A percentile compares a stretch with the other conserved stretches of the same genome.
These are phyloP conservation scores for Brachionus rubens DNA, from an alignment of 1,140 invertebrate species.

Conservation along the genomic window DNA sequence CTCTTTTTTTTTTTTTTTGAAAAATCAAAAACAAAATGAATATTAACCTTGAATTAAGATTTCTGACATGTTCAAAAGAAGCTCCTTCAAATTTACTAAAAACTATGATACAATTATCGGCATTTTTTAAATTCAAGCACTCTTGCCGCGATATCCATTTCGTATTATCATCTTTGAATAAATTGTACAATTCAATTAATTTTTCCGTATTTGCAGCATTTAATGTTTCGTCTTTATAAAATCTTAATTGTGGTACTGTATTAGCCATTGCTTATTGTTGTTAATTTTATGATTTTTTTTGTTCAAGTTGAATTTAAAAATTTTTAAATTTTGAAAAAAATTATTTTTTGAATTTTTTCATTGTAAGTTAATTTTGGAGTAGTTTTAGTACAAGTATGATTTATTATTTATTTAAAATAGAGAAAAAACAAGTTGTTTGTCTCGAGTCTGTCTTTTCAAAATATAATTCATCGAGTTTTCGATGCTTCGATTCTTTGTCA, in stretches of 20 bases:
- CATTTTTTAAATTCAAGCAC: slow-evolving; percentile 44
- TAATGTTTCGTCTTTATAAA: slow-evolving; percentile 44
- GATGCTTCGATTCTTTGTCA: no score
- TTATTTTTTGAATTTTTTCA: no score
- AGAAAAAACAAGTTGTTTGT: no score
- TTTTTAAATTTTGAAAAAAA: no score
- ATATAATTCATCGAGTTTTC: no score
- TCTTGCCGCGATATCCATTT: slow-evolving; percentile 41
- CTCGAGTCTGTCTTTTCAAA: no score
- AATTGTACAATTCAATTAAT: slow-evolving; percentile 31
- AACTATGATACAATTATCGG: slow-evolving; percentile 39
- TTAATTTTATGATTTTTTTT: not conserved
- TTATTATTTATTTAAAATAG: no score
- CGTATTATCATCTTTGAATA: slow-evolving; percentile 40
- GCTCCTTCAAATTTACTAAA: slow-evolving; percentile 43
- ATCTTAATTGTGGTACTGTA: slow-evolving; percentile 27
- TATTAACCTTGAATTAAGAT: slow-evolving; percentile 41
- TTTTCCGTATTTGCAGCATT: not conserved
- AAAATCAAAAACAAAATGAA: no score
- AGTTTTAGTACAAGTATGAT: no score
- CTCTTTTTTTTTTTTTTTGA: no score
- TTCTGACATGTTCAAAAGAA: slow-evolving; percentile 32
- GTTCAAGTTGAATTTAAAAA: no score
- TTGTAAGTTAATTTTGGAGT: no score
- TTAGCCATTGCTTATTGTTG: slow-evolving; percentile 7